Base-by-base conservation (phyloP, 2,113 vertebrate genomes). In the Hylia prasina region DNA sequence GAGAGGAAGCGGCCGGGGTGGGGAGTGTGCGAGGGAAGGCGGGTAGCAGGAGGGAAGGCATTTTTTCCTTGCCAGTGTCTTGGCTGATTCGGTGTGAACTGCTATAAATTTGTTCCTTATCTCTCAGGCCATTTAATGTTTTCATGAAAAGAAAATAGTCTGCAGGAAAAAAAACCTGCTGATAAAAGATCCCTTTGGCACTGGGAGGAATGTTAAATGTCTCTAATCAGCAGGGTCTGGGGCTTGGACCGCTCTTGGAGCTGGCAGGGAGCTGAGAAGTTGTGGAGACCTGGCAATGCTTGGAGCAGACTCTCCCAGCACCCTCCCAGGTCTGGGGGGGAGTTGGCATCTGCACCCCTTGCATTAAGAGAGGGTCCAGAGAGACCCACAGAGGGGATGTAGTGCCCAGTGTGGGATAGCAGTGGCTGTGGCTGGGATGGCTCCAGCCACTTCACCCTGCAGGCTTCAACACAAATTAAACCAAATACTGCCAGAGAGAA, bases 1-100 rank as follows among this genome's bases (percentile, higher is more conserved):
- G 96, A 97, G 96, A 98, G 98, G 98, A 98, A 98, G 96, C 16
- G 50, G 76, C 88, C 19, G 30, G 97, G 98, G 97, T 24, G 97
- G 93, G 94, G 96, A 94, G 48, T 50, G 5, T 82, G 90, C 2
- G 20, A 90, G 78, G 91, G 95, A 90, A 94, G 94, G 86, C 81
- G 79, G 78, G 94, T 88, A 96, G 86, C 28, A 13, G 76, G 84
- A 89, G 90, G 89, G 94, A 96, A 96, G 89, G 96, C 96, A 96
- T 96, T 98, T 97, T 97, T 97, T 96, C 97, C 93, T 97, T 97
- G 96, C 97, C 98, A 97, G 96, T 96, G 96, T 97, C 98, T 98
- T 98, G 98, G 98, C 98, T 97, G 97, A 96, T 96, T 95, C 10
- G 73, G 97, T 98, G 97, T 97, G 98, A 98, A 98, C 98, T 97